Percentiles rank a stretch among this genome's conserved stretches.
Evolutionary conservation across 2,888 invertebrate species (phyloP).

Genomic region (Priocnemis perturbator): DNA sequence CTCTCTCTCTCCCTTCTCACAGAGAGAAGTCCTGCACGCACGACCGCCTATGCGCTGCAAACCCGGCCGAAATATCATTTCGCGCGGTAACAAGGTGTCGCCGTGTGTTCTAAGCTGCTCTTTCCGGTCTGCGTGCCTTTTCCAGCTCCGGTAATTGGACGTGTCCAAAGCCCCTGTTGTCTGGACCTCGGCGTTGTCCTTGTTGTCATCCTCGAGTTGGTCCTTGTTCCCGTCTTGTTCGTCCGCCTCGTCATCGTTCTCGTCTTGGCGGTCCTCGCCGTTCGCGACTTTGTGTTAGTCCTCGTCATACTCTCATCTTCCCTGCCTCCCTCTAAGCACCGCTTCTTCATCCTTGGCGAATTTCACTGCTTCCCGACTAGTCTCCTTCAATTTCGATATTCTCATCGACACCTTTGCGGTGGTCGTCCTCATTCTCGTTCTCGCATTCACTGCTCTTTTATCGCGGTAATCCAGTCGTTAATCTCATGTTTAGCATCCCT

Average conservation of each 20-base stretch:
- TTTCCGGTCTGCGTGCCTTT: slow-evolving; percentile 37
- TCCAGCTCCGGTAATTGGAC: slow-evolving; percentile 47
- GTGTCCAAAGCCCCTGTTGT: slow-evolving; percentile 29
- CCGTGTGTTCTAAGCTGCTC: slow-evolving; percentile 35
- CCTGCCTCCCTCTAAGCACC: not conserved
- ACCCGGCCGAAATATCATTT: slow-evolving; percentile 22
- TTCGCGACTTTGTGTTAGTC: slow-evolving; percentile 10
- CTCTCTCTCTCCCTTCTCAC: slow-evolving; percentile 3
- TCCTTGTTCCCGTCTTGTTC: slow-evolving; percentile 19
- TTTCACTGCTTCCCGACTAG: too few species aligned
- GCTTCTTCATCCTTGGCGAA: too few species aligned
- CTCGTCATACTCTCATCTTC: slow-evolving; percentile 10
- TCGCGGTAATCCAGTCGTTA: too few species aligned
- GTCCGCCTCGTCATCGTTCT: slow-evolving; percentile 12
- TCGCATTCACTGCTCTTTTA: too few species aligned
- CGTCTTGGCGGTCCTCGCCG: not conserved
- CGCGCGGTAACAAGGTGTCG: slow-evolving; percentile 38
- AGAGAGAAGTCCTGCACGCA: slow-evolving; percentile 28
- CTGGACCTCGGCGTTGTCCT: too few species aligned
- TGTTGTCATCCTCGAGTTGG: too few species aligned
- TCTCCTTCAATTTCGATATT: too few species aligned
- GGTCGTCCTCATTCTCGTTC: too few species aligned
- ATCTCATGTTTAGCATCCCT: too few species aligned
- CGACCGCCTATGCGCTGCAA: slow-evolving; percentile 7
- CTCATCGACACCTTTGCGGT: too few species aligned